These are phyloP conservation scores for Drosophila pseudoananassae DNA, from an alignment of 1,140 invertebrate genomes.

Conservation along the genomic window DNA sequence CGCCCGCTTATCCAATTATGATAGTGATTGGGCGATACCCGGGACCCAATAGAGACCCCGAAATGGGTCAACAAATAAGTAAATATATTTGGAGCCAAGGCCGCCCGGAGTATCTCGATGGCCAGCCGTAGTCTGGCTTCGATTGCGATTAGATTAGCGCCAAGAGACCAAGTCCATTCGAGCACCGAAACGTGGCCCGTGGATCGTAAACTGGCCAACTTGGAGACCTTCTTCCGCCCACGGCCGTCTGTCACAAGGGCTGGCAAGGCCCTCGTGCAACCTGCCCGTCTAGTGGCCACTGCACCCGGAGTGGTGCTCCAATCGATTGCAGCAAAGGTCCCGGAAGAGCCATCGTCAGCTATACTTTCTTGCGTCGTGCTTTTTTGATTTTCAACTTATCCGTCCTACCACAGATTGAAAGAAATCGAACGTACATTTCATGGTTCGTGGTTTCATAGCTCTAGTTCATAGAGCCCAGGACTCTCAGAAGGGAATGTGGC, in stretches of 20 bases:
- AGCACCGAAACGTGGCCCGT: constrained; percentile 28
- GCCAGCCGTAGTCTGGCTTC: constrained; percentile 6
- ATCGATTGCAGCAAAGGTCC: neutral
- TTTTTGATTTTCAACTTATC: too few species aligned
- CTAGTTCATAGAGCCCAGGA: too few species aligned
- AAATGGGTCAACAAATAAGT: constrained; percentile 2
- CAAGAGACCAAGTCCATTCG: constrained; percentile 35
- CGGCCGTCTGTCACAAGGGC: neutral
- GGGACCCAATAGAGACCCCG: neutral
- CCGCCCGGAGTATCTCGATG: constrained; percentile 5
- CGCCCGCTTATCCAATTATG: constrained; percentile 29
- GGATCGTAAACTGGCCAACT: constrained; percentile 19
- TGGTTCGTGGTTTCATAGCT: too few species aligned
- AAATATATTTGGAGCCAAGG: constrained; percentile 6
- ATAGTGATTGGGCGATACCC: neutral
- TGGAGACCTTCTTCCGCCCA: constrained; percentile 4
- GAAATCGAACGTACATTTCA: too few species aligned
- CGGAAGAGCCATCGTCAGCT: too few species aligned
- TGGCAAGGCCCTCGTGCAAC: too few species aligned
- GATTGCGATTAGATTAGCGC: constrained; percentile 34
- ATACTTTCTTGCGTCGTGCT: too few species aligned
- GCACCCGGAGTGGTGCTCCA: neutral
- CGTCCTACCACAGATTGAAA: too few species aligned
- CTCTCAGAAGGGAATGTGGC: too few species aligned
- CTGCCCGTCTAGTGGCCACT: too few species aligned